Evolutionary conservation across 2,113 vertebrate species (phyloP).

Genomic region (Corythaixoides concolor): DNA sequence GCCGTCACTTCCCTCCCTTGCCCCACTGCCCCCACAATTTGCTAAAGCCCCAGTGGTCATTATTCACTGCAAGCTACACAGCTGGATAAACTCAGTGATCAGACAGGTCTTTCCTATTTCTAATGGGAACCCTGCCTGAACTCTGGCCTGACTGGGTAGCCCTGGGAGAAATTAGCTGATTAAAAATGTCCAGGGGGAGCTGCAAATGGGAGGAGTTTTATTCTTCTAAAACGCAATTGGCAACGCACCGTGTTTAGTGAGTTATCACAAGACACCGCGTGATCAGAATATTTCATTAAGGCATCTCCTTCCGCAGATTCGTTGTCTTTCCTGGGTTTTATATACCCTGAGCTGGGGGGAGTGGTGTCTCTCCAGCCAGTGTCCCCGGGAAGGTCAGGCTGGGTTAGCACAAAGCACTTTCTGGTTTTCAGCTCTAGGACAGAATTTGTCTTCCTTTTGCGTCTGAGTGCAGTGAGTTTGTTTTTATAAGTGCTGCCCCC

Average conservation of each 20-base stretch:
- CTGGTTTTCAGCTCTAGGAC: neutral
- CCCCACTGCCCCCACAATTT: neutral
- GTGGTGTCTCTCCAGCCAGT: neutral
- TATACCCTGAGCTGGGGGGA: neutral
- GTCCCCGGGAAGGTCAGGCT: neutral
- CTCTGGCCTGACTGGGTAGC: slow-evolving; percentile 1
- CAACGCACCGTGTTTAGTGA: neutral
- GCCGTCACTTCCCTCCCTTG: neutral
- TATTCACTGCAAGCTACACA: slow-evolving; percentile 44
- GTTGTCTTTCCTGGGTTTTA: neutral
- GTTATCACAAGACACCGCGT: neutral
- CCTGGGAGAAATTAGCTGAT: slow-evolving; percentile 55
- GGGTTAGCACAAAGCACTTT: neutral
- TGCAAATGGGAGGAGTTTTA: neutral
- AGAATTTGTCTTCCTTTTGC: neutral
- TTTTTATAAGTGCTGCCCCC: neutral
- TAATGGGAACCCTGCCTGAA: slow-evolving; percentile 45
- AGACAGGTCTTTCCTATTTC: slow-evolving; percentile 44
- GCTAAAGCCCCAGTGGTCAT: slow-evolving; percentile 20
- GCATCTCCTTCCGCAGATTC: neutral
- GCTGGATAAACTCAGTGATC: slow-evolving; percentile 60
- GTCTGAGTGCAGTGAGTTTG: neutral
- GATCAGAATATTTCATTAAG: neutral
- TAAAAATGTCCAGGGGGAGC: slow-evolving; percentile 4
- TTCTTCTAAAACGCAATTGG: neutral